Evolutionary conservation across 2,888 invertebrate species (phyloP).

Genomic region (Idaea straminata): DNA sequence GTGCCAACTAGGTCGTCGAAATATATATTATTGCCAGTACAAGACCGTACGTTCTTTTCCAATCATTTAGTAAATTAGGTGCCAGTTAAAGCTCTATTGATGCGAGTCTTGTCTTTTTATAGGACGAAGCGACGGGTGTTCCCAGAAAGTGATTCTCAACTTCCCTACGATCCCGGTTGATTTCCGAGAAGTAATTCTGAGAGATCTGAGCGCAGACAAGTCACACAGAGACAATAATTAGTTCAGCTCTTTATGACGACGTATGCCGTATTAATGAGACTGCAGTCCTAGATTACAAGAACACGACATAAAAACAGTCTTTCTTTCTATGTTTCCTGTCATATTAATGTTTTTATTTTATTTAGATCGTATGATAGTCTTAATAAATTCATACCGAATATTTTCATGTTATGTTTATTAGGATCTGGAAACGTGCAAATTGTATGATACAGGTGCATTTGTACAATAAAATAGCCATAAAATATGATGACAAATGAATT

Average conservation of each 20-base stretch:
- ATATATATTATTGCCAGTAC: too few relatives aligned
- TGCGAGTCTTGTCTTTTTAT: too few relatives aligned
- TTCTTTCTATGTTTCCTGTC: background rate
- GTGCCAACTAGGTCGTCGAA: too few relatives aligned
- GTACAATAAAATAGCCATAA: conserved; percentile 19
- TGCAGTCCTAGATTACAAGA: too few relatives aligned
- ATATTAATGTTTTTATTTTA: background rate
- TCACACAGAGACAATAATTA: conserved; percentile 27
- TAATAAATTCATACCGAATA: too few relatives aligned
- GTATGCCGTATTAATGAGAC: too few relatives aligned
- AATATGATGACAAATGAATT: background rate
- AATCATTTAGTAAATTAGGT: conserved; percentile 10
- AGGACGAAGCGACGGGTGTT: conserved; percentile 44
- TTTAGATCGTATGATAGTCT: background rate
- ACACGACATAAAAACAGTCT: conserved; percentile 19
- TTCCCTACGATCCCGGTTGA: conserved; percentile 53
- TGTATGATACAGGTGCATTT: background rate
- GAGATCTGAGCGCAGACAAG: conserved; percentile 20
- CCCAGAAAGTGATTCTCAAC: conserved; percentile 52
- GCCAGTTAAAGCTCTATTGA: too few relatives aligned
- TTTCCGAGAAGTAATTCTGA: conserved; percentile 51
- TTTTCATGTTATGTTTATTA: background rate
- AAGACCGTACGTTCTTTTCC: too few relatives aligned
- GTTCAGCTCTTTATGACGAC: conserved; percentile 6
- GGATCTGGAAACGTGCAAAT: background rate